A percentile compares a stretch with the other conserved stretches of the same genome.
Evolutionary conservation across 2,888 invertebrate genomes (phyloP).

Genomic region (Chalcis sispes): DNA sequence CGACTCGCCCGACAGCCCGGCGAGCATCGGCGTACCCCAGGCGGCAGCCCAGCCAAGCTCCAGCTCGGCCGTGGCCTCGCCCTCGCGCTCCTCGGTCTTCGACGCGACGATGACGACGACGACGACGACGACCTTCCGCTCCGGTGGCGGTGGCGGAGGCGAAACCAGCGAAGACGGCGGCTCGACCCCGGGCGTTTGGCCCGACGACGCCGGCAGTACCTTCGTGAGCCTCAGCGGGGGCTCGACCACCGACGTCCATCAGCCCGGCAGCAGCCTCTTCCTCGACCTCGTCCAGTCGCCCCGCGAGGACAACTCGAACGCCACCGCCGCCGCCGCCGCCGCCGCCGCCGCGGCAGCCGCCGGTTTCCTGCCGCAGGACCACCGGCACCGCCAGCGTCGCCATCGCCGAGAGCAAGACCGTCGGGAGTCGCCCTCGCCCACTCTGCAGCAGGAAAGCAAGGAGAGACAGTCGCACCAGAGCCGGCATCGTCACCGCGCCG

Average conservation of each 20-base stretch:
- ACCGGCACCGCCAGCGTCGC: slow-evolving; percentile 33
- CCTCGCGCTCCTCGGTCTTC: slow-evolving; percentile 27
- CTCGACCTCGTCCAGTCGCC: slow-evolving; percentile 41
- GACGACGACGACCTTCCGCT: background rate
- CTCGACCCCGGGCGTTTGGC: slow-evolving; percentile 39
- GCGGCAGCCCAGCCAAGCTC: background rate
- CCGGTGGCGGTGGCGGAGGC: slow-evolving; percentile 22
- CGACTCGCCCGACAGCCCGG: slow-evolving; percentile 88
- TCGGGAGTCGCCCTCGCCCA: slow-evolving; percentile 41
- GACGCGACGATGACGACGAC: slow-evolving; percentile 13
- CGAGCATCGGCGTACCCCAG: slow-evolving; percentile 19
- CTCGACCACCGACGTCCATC: slow-evolving; percentile 12
- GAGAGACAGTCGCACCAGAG: slow-evolving; percentile 31
- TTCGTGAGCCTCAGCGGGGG: slow-evolving; percentile 34
- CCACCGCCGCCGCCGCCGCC: slow-evolving; percentile 28
- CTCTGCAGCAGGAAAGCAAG: slow-evolving; percentile 50
- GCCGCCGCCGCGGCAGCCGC: slow-evolving; percentile 28
- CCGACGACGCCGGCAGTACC: slow-evolving; percentile 22
- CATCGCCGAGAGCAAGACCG: slow-evolving; percentile 31
- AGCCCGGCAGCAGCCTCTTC: slow-evolving; percentile 24
- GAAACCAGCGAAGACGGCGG: slow-evolving; percentile 53
- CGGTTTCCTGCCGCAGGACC: slow-evolving; percentile 10
- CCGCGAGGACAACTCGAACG: slow-evolving; percentile 12
- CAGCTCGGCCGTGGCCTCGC: slow-evolving; percentile 14
- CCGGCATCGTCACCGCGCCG: slow-evolving; percentile 60